Base-by-base conservation (phyloP, 2,113 vertebrate species). In the Nothobranchius kuhntae region DNA sequence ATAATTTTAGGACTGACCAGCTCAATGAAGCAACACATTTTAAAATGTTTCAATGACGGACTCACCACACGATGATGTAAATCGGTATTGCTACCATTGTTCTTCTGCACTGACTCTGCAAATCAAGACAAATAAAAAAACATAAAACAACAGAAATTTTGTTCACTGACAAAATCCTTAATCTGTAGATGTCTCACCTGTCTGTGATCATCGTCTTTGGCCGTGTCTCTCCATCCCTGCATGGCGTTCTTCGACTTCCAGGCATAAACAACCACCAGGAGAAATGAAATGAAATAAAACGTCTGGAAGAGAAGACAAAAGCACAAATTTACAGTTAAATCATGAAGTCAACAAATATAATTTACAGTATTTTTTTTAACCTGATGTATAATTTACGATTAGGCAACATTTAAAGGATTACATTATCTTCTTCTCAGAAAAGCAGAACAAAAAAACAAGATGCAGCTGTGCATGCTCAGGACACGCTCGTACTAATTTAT, bases 261-360 rank as follows among this genome's bases (percentile, higher is more conserved):
- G 0, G 94, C 92, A 0, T 95, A 95, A 73, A 91, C 83, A 1
- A 83, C 47, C 30, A 92, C 80, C 86, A 95, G 87, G 80, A 94
- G 87, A 48, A 92, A 91, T 0, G 93, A 93, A 83, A 90, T 71
- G 0, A 90, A 68, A 35, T 90, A 93, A 88, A 91, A 93, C 0
- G 87, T 93, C 94, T 94, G 90, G 2, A 76, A 82, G 0, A 48
- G 5, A 85, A 35, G 1, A 15, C 13, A 75, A 3, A 58, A 53
- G 56, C 2, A 59, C 7, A 65, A 2, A 53, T 15, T 24, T 9
- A 64, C 26, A 3, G 4, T 30, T 30, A 30, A 4, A 3, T 30
- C 30, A 3, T 30, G 30, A 30, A 30, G 30, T 30, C 3, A 30
- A 30, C 30, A 30, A 30, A 30, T 30, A 30, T 30, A 30, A 4